Conservation (phyloP, 2,113 vertebrate species). For the Tachysurus fulvidraco region DNA sequence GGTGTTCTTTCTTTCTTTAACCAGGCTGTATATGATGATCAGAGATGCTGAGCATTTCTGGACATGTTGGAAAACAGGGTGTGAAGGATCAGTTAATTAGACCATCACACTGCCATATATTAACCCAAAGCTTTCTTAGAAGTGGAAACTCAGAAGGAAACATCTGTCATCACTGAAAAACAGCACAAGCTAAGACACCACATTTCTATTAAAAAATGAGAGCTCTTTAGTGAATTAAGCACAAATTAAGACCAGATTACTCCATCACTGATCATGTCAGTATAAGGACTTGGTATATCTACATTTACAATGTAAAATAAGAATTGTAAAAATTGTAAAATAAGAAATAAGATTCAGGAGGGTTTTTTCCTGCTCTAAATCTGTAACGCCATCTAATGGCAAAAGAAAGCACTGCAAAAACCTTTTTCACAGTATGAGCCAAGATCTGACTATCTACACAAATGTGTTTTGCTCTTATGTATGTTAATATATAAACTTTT, state of each 20-base stretch:
- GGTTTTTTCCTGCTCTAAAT: not conserved
- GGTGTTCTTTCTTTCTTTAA: not conserved
- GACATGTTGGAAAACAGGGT: conserved; percentile 3
- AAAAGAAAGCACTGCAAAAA: conserved; percentile 43
- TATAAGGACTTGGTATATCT: not conserved
- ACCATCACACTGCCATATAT: not conserved
- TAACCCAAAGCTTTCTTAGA: not conserved
- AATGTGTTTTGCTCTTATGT: not conserved
- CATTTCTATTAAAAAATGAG: not conserved
- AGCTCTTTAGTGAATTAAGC: not conserved
- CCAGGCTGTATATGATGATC: not conserved
- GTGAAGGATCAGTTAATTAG: conserved; percentile 6
- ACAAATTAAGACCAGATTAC: not conserved
- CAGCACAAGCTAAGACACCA: not conserved
- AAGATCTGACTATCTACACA: not conserved
- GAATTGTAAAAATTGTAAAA: too few relatives aligned
- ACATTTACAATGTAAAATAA: not conserved
- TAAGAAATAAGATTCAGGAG: not conserved
- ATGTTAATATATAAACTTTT: not conserved
- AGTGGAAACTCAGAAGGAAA: not conserved
- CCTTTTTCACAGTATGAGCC: not conserved
- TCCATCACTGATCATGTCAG: not conserved
- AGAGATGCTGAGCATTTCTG: conserved; percentile 15
- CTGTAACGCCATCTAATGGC: conserved; percentile 59
- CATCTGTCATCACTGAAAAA: not conserved